Conservation (phyloP, 2,797 vertebrate genomes). For the Pitangus sulphuratus region DNA sequence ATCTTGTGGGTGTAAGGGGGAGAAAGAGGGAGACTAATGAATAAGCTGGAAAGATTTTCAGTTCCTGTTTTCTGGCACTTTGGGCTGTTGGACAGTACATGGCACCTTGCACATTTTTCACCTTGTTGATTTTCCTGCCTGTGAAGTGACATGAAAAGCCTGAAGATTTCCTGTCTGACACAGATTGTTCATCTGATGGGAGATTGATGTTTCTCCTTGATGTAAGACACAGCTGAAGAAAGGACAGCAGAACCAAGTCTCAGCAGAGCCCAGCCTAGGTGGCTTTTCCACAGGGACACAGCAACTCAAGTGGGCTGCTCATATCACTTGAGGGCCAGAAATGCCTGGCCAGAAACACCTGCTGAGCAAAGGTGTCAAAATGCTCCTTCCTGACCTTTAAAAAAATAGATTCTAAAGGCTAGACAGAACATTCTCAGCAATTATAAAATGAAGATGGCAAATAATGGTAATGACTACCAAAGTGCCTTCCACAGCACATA, state of each 20-base stretch:
- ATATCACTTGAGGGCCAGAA: neutral
- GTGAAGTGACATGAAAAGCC: neutral
- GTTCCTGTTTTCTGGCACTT: neutral
- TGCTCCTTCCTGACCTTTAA: neutral
- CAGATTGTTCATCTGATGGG: rapidly evolving
- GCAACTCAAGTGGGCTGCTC: neutral
- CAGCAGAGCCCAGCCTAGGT: neutral
- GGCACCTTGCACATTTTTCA: neutral
- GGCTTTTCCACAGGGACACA: neutral
- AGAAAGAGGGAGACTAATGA: neutral
- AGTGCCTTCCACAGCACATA: neutral
- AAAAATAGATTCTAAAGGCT: neutral
- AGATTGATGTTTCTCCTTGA: neutral
- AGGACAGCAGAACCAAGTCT: neutral
- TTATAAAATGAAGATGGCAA: neutral
- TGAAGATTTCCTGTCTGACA: neutral
- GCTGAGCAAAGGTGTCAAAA: neutral
- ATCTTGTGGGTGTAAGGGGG: neutral
- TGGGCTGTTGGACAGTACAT: neutral
- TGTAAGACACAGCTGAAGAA: neutral
- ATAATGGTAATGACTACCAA: neutral
- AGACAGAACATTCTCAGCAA: neutral
- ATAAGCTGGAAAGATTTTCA: neutral
- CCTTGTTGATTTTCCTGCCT: neutral
- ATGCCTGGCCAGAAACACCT: neutral